phyloP scores from a whole-genome alignment of 2,888 invertebrate genomes.

The Drosophila suboccidentalis region DNA sequence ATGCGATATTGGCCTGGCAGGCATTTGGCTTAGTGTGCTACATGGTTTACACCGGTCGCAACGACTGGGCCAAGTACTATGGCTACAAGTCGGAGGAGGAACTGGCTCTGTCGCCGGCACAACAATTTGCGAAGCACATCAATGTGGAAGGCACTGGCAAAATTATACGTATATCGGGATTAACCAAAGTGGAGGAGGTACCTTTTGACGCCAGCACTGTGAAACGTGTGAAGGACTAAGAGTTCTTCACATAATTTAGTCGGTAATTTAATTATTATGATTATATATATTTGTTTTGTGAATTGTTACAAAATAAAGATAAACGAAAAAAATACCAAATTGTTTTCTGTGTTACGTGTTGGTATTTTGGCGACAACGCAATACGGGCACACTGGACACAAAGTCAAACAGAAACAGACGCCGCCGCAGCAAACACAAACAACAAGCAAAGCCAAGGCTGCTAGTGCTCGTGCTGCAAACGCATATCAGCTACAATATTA shows the following conservation, averaged over 20 bases:
- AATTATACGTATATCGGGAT: constrained; percentile 82
- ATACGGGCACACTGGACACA: constrained; percentile 50
- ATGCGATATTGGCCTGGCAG: constrained; percentile 90
- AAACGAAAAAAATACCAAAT: constrained; percentile 16
- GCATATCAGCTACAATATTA: constrained; percentile 14
- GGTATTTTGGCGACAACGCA: constrained; percentile 8
- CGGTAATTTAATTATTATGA: constrained; percentile 37
- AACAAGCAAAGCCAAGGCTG: constrained; percentile 54
- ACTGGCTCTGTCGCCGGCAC: constrained; percentile 86
- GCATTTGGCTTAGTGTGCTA: constrained; percentile 89
- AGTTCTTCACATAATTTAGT: constrained; percentile 22
- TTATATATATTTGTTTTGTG: constrained; percentile 10
- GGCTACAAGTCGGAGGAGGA: constrained; percentile 89
- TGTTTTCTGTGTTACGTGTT: constrained; percentile 6
- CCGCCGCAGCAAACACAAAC: constrained; percentile 57
- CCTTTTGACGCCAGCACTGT: constrained; percentile 67
- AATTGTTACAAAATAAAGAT: constrained; percentile 45
- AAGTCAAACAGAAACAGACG: constrained; percentile 57
- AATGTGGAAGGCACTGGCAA: constrained; percentile 83
- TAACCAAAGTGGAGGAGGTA: constrained; percentile 78
- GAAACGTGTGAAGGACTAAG: constrained; percentile 53
- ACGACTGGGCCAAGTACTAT: constrained; percentile 89
- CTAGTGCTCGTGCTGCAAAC: constrained; percentile 41
- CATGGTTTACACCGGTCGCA: constrained; percentile 87
- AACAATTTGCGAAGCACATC: constrained; percentile 79